These are phyloP conservation scores for Drosophila recens DNA, from an alignment of 2,888 invertebrate genomes.

Conservation along the genomic window DNA sequence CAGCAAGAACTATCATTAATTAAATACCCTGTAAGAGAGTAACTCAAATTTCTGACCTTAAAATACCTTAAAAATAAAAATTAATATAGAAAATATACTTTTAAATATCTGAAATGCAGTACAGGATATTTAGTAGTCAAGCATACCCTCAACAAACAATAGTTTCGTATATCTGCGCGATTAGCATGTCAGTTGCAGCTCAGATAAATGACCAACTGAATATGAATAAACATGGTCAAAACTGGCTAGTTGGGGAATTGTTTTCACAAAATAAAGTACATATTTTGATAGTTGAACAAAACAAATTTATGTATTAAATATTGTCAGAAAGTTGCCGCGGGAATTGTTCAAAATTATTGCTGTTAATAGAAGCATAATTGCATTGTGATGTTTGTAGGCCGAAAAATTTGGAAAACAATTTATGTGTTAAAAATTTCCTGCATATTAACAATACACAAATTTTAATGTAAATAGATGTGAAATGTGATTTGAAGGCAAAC, in stretches of 20 bases:
- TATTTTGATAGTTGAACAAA: constrained; percentile 15
- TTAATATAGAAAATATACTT: neutral
- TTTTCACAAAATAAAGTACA: constrained; percentile 1
- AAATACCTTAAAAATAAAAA: neutral
- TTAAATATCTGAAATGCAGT: accelerated
- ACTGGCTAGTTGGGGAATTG: constrained; percentile 4
- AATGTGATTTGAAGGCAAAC: neutral
- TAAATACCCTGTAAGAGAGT: neutral
- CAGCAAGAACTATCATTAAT: constrained; percentile 15
- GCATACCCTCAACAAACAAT: neutral
- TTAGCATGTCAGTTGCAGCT: constrained; percentile 8
- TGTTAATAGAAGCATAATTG: constrained; percentile 3
- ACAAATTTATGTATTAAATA: constrained; percentile 3
- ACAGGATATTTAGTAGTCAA: neutral
- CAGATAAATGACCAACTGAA: constrained; percentile 14
- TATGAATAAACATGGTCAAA: constrained; percentile 7
- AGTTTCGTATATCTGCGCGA: constrained; percentile 3
- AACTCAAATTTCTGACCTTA: neutral
- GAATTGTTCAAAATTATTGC: constrained; percentile 9
- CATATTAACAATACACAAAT: neutral
- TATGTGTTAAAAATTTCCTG: neutral
- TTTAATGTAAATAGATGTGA: neutral
- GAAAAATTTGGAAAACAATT: neutral
- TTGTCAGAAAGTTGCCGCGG: neutral
- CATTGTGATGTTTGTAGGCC: neutral